phyloP scores from a whole-genome alignment of 2,797 vertebrate species.

The Ptychadena robeensis region DNA sequence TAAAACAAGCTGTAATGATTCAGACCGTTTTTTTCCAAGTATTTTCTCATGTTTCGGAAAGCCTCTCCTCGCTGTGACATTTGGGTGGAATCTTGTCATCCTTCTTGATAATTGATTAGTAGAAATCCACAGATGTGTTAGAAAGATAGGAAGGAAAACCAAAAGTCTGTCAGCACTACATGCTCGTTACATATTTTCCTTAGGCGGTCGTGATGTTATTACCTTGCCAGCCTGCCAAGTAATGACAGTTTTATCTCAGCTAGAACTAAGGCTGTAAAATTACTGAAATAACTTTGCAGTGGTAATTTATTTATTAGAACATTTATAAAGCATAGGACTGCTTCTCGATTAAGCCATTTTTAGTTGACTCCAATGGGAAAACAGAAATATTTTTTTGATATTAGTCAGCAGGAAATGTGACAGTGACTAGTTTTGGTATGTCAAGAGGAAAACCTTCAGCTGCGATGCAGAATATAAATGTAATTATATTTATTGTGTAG shows the following conservation, averaged over 20 bases:
- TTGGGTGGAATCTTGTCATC: slow-evolving; percentile 17
- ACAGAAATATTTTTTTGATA: not conserved
- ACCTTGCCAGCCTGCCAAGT: slow-evolving; percentile 40
- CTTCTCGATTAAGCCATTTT: not conserved
- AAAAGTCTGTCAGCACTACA: slow-evolving; percentile 55
- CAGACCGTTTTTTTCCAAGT: not conserved
- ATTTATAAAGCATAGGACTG: not conserved
- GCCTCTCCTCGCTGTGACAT: not conserved
- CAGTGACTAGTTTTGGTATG: not conserved
- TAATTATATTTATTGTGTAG: not conserved
- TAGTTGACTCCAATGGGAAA: not conserved
- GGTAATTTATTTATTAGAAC: not conserved
- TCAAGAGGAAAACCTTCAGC: not conserved
- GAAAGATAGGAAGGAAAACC: slow-evolving; percentile 52
- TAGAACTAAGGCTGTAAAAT: slow-evolving; percentile 8
- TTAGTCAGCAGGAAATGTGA: not conserved
- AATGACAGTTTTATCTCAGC: slow-evolving; percentile 11
- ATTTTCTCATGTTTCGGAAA: slow-evolving; percentile 20
- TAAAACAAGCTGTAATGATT: not conserved
- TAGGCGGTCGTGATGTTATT: slow-evolving; percentile 37
- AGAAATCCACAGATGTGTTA: slow-evolving; percentile 49
- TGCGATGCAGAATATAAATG: not conserved
- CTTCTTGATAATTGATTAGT: slow-evolving; percentile 38
- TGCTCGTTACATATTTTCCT: slow-evolving; percentile 38
- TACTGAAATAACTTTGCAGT: not conserved